These are phyloP conservation scores for Nesoenas mayeri DNA, from an alignment of 2,113 vertebrate species.

Conservation along the genomic window DNA sequence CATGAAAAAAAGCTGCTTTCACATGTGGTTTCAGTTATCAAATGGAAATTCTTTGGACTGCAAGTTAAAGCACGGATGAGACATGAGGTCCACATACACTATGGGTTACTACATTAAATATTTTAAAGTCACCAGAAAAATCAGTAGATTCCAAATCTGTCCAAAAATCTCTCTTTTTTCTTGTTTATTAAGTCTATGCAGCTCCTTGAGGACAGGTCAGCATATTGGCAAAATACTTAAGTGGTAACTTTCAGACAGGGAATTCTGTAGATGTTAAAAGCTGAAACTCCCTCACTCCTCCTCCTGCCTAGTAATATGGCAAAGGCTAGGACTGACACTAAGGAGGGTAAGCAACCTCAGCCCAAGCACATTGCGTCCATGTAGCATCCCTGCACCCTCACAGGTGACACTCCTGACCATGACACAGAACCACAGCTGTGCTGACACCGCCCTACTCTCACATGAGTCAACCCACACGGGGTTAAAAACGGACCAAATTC, in stretches of 20 bases:
- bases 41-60: neutral
- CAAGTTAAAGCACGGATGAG: neutral
- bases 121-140: neutral
- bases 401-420: accelerated
- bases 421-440: neutral
- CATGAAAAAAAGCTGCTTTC: neutral
- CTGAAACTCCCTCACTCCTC: accelerated
- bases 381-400: neutral
- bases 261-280: neutral
- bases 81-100: neutral
- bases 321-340: accelerated
- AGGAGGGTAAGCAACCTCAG: accelerated
- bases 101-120: neutral
- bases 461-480: accelerated
- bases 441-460: accelerated
- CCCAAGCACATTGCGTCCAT: accelerated
- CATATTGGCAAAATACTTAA: accelerated
- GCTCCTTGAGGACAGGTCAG: neutral
- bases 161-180: neutral
- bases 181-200: neutral
- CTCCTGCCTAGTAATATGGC: neutral
- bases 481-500: neutral
- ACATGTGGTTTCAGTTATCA: slow-evolving; percentile 8
- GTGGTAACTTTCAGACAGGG: neutral
- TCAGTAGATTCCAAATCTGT: neutral